These are phyloP conservation scores for Gobius niger DNA, from an alignment of 2,113 vertebrate species.

Conservation along the genomic window DNA sequence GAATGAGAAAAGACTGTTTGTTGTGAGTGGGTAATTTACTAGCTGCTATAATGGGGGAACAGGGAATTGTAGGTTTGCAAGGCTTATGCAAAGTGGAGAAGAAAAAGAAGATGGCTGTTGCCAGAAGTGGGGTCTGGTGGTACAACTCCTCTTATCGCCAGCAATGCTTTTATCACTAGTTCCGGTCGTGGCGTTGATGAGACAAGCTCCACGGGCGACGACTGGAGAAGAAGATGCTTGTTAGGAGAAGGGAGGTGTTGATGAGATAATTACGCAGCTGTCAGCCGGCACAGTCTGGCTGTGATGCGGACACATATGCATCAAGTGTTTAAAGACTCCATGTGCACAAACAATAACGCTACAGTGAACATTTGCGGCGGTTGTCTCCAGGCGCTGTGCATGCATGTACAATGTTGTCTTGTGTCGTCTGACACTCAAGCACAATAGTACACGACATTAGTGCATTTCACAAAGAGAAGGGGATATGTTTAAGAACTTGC, in stretches of 20 bases:
- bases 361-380: slow-evolving; percentile 8
- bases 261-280: slow-evolving; percentile 71
- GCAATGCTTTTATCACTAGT: slow-evolving; percentile 57
- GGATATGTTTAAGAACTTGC: background rate
- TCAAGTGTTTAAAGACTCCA: slow-evolving; percentile 15
- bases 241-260: slow-evolving; percentile 65
- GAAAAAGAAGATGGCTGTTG: slow-evolving; percentile 18
- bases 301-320: slow-evolving; percentile 2
- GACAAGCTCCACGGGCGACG: slow-evolving; percentile 32
- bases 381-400: slow-evolving; percentile 5
- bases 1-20: slow-evolving; percentile 29
- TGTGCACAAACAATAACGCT: slow-evolving; percentile 9
- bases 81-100: slow-evolving; percentile 37
- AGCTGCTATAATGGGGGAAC: slow-evolving; percentile 43
- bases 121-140: slow-evolving; percentile 24
- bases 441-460: background rate
- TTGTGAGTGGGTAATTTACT: slow-evolving; percentile 33
- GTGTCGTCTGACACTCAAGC: background rate
- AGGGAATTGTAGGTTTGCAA: slow-evolving; percentile 23
- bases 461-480: background rate
- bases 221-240: slow-evolving; percentile 52
- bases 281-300: slow-evolving; percentile 48
- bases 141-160: slow-evolving; percentile 42
- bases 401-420: slow-evolving; percentile 7
- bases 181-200: slow-evolving; percentile 41